Base-by-base conservation (phyloP, 1,140 invertebrate genomes). In the Xylocopa sonorina region DNA sequence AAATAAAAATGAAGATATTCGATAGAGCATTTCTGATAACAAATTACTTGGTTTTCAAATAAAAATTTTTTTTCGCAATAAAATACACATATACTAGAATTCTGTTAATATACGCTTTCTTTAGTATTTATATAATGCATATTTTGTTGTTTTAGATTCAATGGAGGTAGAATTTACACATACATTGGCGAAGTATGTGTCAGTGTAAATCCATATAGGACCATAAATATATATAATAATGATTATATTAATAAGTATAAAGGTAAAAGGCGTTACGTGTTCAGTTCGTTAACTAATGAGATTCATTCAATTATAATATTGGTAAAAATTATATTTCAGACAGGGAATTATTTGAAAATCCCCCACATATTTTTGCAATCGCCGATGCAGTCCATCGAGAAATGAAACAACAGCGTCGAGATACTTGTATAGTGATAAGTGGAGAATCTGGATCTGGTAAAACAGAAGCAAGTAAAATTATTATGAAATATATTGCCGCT, bases 401-500 rank as follows among this genome's bases (percentile, higher is more conserved):
- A 67, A 97, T 99, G 93, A 97, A 98, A 90, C 96, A 98, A 89
- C 96, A 96, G 88, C 96, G 97, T 29, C 95, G 95, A 85, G 98
- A 99, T 91, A 99, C 98, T 10, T 99, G 98, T 90, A 99, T 99
- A 75, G 97, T 99, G 6, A 99, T 99, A 91, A 97, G 97, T 69
- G 98, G 98, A 9, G 98, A 99, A 92, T 99, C 98, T 9, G 98
- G 98, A 7, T 96, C 98, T 41, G 99, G 98, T 46, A 99, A 99
- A 93, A 99, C 99, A 12, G 99, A 99, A 93, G 98, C 98, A 0
- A 99, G 98, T 38, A 99, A 99, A 94, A 99, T 99, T 85, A 99
- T 99, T 78, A 99, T 99, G 98, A 98, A 98, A 90, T 99, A 99
- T 90, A 99, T 99, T 80, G 98, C 99, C 10, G 98, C 98, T 14